Evolutionary conservation across 2,113 vertebrate species (phyloP).

Genomic region (Otis tarda): DNA sequence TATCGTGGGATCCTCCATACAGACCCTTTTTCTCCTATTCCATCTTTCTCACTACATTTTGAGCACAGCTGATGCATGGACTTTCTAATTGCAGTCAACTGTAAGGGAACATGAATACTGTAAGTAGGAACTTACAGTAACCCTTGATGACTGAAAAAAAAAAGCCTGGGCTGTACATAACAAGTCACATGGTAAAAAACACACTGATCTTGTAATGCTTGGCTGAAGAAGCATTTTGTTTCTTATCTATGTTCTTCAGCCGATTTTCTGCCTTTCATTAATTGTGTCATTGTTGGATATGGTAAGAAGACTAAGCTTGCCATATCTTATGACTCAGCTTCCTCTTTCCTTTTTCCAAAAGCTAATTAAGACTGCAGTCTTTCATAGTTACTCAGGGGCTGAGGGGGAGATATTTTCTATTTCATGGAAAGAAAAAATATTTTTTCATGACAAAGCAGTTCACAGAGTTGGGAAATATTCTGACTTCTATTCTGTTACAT

Average conservation of each 20-base stretch:
- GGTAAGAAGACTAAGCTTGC: background rate
- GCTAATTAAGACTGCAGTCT: background rate
- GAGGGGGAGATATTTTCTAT: background rate
- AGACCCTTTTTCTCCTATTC: background rate
- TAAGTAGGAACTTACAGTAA: background rate
- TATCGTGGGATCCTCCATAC: background rate
- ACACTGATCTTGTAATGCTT: background rate
- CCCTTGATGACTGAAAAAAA: background rate
- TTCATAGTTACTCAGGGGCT: background rate
- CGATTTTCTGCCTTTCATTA: constrained; percentile 18
- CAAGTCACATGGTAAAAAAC: background rate
- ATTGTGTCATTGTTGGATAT: background rate
- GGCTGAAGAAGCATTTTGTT: background rate
- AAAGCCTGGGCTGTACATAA: background rate
- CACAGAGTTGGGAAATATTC: background rate
- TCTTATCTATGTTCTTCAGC: background rate
- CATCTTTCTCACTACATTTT: background rate
- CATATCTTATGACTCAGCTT: background rate
- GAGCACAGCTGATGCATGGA: background rate
- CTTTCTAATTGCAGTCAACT: background rate
- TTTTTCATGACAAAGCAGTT: constrained; percentile 2
- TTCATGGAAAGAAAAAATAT: background rate
- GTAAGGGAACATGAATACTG: background rate
- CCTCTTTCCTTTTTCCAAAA: background rate
- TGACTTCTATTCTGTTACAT: background rate